Conservation (phyloP, 1,140 invertebrate genomes). For the Rhagoletis zephyria region DNA sequence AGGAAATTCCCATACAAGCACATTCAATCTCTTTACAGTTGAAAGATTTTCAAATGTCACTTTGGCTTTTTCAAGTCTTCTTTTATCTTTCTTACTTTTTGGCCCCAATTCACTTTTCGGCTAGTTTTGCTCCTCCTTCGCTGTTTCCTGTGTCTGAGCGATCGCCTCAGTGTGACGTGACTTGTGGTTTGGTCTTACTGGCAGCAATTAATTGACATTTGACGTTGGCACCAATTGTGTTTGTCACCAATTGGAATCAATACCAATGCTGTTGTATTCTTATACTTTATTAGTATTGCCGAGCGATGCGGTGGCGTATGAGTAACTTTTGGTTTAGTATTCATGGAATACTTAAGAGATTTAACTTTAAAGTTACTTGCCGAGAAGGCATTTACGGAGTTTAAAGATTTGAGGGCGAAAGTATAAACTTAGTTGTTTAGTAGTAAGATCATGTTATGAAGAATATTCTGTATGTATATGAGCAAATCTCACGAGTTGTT, state of each 20-base stretch:
- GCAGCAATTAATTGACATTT: constrained; percentile 37
- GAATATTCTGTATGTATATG: too few species aligned
- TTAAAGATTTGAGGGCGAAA: too few species aligned
- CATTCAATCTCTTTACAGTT: not conserved
- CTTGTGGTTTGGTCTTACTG: constrained; percentile 31
- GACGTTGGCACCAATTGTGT: constrained; percentile 43
- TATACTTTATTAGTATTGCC: too few species aligned
- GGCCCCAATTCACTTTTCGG: not conserved
- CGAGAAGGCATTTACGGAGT: too few species aligned
- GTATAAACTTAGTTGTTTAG: too few species aligned
- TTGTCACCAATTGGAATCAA: constrained; percentile 13
- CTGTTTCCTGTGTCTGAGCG: not conserved
- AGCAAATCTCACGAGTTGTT: too few species aligned
- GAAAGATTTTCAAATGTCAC: constrained; percentile 13
- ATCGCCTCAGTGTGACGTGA: not conserved
- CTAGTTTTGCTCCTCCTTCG: not conserved
- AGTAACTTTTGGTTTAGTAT: too few species aligned
- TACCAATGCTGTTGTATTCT: not conserved
- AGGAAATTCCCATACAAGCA: not conserved
- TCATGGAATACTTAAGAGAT: too few species aligned
- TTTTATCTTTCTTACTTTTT: not conserved
- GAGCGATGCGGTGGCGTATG: too few species aligned
- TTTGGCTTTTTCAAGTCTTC: not conserved
- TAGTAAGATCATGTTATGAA: too few species aligned
- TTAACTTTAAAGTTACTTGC: too few species aligned